phyloP scores from a whole-genome alignment of 2,113 vertebrate species.

The Ictalurus punctatus region DNA sequence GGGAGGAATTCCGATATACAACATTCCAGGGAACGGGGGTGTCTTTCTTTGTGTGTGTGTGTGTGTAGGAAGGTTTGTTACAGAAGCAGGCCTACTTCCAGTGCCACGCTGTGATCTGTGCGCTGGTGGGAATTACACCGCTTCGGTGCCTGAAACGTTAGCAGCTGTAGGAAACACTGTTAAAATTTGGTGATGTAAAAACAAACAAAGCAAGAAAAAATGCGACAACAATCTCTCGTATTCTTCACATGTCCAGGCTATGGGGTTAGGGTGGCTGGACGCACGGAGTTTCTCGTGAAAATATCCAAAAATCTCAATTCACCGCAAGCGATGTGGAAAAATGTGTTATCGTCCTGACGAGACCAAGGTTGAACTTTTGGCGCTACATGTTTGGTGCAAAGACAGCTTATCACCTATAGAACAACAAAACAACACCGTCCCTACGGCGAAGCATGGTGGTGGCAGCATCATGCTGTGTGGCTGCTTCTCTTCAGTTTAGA shows the following conservation, averaged over 20 bases:
- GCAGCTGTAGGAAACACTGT: constrained; percentile 2
- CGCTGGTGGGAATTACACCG: background rate
- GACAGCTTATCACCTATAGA: too few species aligned
- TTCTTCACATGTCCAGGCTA: too few species aligned
- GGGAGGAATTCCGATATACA: background rate
- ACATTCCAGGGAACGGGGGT: constrained; percentile 10
- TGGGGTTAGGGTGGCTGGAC: too few species aligned
- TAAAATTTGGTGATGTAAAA: too few species aligned
- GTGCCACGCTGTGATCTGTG: background rate
- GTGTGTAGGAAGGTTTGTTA: background rate
- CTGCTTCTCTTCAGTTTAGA: too few species aligned
- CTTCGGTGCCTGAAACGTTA: background rate
- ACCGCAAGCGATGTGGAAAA: background rate
- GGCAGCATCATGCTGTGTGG: background rate
- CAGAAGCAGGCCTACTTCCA: background rate
- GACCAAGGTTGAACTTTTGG: background rate
- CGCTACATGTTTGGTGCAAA: background rate
- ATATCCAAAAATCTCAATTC: background rate
- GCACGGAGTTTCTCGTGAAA: background rate
- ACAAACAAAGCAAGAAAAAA: too few species aligned
- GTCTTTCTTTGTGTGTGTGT: constrained; percentile 22
- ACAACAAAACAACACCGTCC: too few species aligned
- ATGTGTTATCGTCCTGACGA: background rate
- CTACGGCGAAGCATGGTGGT: background rate
- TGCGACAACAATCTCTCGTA: too few species aligned